A percentile compares a stretch with the other conserved stretches of the same genome.
Evolutionary conservation across 2,113 vertebrate species (phyloP).

Genomic region (Calidris pugnax): DNA sequence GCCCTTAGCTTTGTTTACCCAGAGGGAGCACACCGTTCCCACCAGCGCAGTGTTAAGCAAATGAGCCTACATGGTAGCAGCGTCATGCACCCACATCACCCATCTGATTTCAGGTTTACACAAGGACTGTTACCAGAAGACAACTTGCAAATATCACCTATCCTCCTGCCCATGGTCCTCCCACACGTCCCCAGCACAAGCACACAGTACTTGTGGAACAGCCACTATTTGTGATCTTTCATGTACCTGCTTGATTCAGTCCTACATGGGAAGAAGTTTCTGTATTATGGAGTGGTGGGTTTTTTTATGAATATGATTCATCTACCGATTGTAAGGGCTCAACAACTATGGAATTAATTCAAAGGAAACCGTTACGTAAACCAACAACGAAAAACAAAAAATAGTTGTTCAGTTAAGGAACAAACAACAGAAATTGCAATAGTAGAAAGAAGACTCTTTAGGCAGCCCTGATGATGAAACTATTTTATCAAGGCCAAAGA

Average conservation of each 20-base stretch:
- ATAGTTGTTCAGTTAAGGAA: neutral
- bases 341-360: neutral
- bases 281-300: neutral
- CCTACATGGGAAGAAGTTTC: neutral
- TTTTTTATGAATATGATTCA: neutral
- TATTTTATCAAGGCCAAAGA: neutral
- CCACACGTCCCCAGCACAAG: neutral
- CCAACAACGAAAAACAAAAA: neutral
- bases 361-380: neutral
- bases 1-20: neutral
- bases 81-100: accelerated
- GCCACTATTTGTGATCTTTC: neutral
- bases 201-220: neutral
- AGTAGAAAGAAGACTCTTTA: neutral
- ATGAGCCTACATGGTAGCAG: neutral
- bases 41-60: neutral
- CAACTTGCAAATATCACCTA: neutral
- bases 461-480: neutral
- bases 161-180: neutral
- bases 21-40: neutral
- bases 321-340: neutral
- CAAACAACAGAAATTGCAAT: neutral
- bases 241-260: neutral
- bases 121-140: neutral
- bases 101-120: neutral